Conservation (phyloP, 37 sponge, comb jelly and placozoan species). For the Tethya wilhelma region DNA sequence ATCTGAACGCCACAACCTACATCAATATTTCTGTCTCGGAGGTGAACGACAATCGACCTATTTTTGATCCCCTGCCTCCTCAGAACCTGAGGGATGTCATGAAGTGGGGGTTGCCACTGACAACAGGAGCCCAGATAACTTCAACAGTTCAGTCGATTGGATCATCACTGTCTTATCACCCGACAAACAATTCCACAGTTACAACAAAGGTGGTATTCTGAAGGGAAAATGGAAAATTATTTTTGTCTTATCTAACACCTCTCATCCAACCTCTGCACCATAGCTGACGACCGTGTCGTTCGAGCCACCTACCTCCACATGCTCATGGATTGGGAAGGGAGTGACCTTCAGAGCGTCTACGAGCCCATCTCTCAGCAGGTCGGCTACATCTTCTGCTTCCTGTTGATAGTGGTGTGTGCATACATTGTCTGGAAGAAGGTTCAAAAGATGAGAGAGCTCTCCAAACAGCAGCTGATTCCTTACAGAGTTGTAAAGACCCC, state of each 20-base stretch:
- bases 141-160: constrained; percentile 26
- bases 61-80: constrained; percentile 10
- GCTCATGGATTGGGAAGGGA: constrained; percentile 71
- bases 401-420: constrained; percentile 7
- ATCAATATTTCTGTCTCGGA: constrained; percentile 42
- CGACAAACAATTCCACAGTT: constrained; percentile 66
- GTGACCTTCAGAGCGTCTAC: constrained; percentile 54
- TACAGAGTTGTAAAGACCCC: constrained; percentile 65
- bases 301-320: constrained; percentile 49
- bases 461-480: constrained; percentile 1
- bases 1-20: background rate
- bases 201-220: constrained; percentile 26
- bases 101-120: constrained; percentile 82
- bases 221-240: background rate
- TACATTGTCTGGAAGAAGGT: constrained; percentile 16
- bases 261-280: no score
- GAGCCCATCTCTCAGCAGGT: constrained; percentile 60
- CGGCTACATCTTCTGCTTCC: constrained; percentile 40
- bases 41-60: constrained; percentile 55
- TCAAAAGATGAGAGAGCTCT: background rate
- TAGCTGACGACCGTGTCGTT: constrained; percentile 35
- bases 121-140: constrained; percentile 53
- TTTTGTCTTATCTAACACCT: no score
- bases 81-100: no score
- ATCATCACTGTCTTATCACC: constrained; percentile 55